Evolutionary conservation across 37 sponge, comb jelly and placozoan genomes (phyloP), one percentile per base, ranked within the genome.

Genomic region (Diacarnus erythraeanus): DNA sequence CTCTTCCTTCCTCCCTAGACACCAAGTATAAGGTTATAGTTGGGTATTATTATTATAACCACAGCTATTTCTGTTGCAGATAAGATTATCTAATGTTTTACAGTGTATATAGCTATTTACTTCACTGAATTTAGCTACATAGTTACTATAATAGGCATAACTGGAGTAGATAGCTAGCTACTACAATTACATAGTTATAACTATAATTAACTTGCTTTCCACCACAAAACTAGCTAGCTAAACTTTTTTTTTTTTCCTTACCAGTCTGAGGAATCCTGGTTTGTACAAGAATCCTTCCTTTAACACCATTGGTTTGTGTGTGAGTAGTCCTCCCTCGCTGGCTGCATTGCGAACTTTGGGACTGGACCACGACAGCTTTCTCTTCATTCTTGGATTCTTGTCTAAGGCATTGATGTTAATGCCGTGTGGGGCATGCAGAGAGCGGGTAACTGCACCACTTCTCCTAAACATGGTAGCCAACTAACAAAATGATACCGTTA

Each of bases 251-350:
- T 18, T 36, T 67, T 67, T 67, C 35, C 77, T 81, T 81, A 81
- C 88, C 76, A 87, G 58, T 87, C 82, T 81, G 51, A 87, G 77
- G 61, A 87, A 87, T 37, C 74, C 59, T 22, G 88, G 88, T 38
- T 87, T 87, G 80, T 30, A 73, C 25, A 89, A 71, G 40, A 71
- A 89, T 20, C 89, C 89, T 57, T 89, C 89, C 35, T 89, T 89
- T 34, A 89, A 67, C 22, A 89, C 60, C 0, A 65, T 60, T 6
- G 80, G 84, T 34, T 57, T 43, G 75, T 80, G 84, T 4, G 76
- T 67, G 30, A 72, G 71, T 23, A 82, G 42, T 18, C 77, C 72
- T 9, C 76, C 70, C 22, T 84, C 82, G 26, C 70, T 77, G 38
- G 68, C 61, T 41, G 80, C 75, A 35, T 59, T 70, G 51, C 77